Conservation (phyloP, 2,888 invertebrate species). For the Agelastica alni region DNA sequence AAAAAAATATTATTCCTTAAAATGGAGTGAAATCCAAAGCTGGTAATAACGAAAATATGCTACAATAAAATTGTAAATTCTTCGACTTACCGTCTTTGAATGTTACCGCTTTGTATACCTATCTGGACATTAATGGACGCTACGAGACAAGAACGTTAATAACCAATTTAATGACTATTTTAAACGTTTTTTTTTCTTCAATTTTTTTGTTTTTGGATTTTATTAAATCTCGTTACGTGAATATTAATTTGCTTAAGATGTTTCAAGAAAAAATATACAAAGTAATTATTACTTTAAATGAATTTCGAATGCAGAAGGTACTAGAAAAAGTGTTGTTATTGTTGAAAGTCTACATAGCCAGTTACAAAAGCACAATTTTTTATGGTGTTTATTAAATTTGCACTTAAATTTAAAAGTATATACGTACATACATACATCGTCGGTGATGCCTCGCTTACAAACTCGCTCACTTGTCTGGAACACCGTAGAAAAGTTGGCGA, state of each 20-base stretch:
- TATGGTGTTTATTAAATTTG: no score
- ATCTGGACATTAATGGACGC: slow-evolving; percentile 52
- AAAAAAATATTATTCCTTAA: slow-evolving; percentile 43
- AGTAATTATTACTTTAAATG: no score
- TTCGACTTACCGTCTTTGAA: slow-evolving; percentile 48
- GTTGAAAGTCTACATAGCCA: no score
- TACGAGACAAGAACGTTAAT: slow-evolving; percentile 51
- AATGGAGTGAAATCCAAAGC: slow-evolving; percentile 48
- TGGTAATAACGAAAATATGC: slow-evolving; percentile 54
- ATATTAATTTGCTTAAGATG: slow-evolving; percentile 19
- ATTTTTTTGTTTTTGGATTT: slow-evolving; percentile 21
- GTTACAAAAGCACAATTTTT: no score
- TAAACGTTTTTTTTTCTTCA: slow-evolving; percentile 39
- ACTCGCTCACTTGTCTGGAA: no score
- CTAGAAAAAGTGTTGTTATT: no score
- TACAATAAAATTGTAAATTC: slow-evolving; percentile 55
- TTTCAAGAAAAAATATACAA: no score
- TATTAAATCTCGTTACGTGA: slow-evolving; percentile 19
- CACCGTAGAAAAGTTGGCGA: no score
- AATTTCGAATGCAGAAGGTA: no score
- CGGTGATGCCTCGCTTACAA: no score
- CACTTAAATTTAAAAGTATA: no score
- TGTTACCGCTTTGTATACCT: slow-evolving; percentile 51
- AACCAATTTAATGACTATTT: slow-evolving; percentile 49
- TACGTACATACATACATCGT: no score